These are phyloP conservation scores for Tinea pellionella DNA, from an alignment of 2,888 invertebrate genomes.

Conservation along the genomic window DNA sequence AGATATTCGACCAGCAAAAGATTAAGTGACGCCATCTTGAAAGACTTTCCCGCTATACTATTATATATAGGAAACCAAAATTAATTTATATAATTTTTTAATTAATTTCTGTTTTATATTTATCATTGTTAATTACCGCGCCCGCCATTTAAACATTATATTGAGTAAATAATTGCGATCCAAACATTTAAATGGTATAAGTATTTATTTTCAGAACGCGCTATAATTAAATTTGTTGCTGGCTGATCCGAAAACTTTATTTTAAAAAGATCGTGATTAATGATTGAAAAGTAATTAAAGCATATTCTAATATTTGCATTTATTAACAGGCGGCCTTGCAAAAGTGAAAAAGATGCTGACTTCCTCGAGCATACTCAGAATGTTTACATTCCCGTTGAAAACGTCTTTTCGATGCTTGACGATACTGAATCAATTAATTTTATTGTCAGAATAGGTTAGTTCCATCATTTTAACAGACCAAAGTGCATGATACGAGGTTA, in stretches of 20 bases:
- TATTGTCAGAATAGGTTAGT: conserved; percentile 56
- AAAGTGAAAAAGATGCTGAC: conserved; percentile 63
- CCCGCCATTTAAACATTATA: background rate
- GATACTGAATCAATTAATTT: conserved; percentile 52
- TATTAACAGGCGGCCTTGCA: conserved; percentile 56
- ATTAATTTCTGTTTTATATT: no score
- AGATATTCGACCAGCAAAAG: background rate
- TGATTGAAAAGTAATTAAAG: conserved; percentile 13
- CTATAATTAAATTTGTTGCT: no score
- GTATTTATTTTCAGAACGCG: background rate
- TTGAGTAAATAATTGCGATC: no score
- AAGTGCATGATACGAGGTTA: no score
- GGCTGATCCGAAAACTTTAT: conserved; percentile 10
- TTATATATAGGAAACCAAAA: no score
- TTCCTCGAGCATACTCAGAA: conserved; percentile 64
- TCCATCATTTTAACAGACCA: no score
- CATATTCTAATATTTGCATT: background rate
- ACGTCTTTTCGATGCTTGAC: conserved; percentile 64
- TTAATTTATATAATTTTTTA: no score
- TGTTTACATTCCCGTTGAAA: conserved; percentile 66
- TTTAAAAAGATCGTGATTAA: conserved; percentile 14
- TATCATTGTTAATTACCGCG: no score
- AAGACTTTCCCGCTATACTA: no score
- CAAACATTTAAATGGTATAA: background rate
- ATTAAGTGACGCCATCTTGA: background rate